phyloP scores from a whole-genome alignment of 2,888 invertebrate species.

The Bruchidius siliquastri region DNA sequence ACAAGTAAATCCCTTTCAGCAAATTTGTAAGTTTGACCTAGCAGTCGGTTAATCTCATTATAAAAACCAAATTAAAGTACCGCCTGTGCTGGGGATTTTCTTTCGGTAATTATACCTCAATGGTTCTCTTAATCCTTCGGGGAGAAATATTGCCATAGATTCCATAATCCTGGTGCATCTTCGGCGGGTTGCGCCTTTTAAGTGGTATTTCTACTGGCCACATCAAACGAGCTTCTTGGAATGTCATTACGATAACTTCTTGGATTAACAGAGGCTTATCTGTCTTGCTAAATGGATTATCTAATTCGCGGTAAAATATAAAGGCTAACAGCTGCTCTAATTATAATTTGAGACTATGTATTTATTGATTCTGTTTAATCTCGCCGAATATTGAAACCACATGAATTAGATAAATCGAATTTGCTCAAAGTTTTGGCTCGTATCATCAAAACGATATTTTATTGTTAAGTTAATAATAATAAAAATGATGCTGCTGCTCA shows the following conservation, averaged over 20 bases:
- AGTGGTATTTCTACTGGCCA: neutral
- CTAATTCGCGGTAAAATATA: neutral
- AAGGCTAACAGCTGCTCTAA: neutral
- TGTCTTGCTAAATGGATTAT: neutral
- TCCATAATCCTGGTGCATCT: neutral
- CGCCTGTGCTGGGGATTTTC: neutral
- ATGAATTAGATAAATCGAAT: too few relatives aligned
- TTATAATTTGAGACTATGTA: too few relatives aligned
- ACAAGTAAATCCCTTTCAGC: neutral
- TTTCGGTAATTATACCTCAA: neutral
- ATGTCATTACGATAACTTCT: neutral
- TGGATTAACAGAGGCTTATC: neutral
- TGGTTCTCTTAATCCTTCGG: neutral
- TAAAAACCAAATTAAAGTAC: too few relatives aligned
- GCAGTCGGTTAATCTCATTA: neutral
- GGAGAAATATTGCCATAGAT: neutral
- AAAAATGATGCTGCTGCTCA: too few relatives aligned
- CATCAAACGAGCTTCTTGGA: neutral
- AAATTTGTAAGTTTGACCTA: neutral
- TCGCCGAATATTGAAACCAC: too few relatives aligned
- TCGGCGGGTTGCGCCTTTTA: neutral
- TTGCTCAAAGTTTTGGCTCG: too few relatives aligned
- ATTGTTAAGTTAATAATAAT: too few relatives aligned
- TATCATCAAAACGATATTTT: too few relatives aligned
- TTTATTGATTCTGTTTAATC: too few relatives aligned